These are phyloP conservation scores for Cyclophora punctaria DNA, from an alignment of 2,888 invertebrate species.

Conservation along the genomic window DNA sequence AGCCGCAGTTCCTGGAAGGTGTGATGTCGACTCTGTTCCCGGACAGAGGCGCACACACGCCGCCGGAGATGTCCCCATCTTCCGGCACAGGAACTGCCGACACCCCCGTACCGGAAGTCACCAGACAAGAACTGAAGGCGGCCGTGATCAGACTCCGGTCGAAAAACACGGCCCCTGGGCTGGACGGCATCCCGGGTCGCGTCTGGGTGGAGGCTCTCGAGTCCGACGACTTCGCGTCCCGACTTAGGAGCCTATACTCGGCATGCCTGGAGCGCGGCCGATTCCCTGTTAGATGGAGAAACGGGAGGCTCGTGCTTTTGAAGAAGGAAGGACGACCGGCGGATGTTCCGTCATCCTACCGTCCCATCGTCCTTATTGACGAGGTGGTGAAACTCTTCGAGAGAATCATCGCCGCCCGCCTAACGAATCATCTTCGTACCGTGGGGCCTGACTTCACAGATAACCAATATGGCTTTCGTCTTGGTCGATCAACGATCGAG, in stretches of 20 bases:
- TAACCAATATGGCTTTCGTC: slow-evolving; percentile 7
- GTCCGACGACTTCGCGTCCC: not conserved
- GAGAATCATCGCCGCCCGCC: slow-evolving; percentile 1
- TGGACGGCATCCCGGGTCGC: not conserved
- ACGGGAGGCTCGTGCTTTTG: not conserved
- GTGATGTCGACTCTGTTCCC: not conserved
- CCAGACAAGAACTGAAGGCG: no score
- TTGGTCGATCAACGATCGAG: slow-evolving; percentile 3
- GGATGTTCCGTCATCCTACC: not conserved
- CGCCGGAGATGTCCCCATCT: no score
- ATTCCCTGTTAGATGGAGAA: not conserved
- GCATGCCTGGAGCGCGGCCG: not conserved
- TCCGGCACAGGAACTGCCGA: no score
- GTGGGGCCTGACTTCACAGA: slow-evolving; percentile 9
- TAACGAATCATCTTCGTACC: slow-evolving; percentile 2
- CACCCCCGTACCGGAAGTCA: no score
- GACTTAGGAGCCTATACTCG: not conserved
- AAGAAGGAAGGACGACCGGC: not conserved
- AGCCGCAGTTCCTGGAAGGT: not conserved
- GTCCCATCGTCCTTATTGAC: not conserved
- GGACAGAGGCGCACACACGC: no score
- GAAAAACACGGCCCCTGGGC: not conserved
- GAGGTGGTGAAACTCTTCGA: not conserved
- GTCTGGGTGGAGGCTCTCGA: not conserved
- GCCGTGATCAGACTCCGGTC: not conserved